A percentile compares a stretch with the other conserved stretches of the same genome.
These are phyloP conservation scores for Crematogaster levior DNA, from an alignment of 2,888 invertebrate genomes.

Conservation along the genomic window DNA sequence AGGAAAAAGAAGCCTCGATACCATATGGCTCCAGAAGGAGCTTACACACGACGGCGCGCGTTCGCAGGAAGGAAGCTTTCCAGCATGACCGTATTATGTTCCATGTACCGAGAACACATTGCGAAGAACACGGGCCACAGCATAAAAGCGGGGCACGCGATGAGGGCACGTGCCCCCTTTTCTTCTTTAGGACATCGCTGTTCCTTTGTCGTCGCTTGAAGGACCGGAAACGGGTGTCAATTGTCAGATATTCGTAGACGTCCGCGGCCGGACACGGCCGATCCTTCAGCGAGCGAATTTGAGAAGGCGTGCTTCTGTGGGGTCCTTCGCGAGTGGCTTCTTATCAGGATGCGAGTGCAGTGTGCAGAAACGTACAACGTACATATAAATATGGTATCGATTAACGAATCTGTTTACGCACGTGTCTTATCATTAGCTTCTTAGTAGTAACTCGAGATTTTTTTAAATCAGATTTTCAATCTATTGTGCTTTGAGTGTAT, in stretches of 20 bases:
- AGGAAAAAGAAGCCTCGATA: conserved; percentile 66
- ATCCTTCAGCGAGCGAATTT: conserved; percentile 52
- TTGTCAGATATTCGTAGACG: conserved; percentile 73
- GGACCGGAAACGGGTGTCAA: conserved; percentile 79
- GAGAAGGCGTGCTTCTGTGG: conserved; percentile 62
- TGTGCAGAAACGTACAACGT: background rate
- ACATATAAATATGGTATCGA: conserved; percentile 16
- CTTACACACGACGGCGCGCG: conserved; percentile 39
- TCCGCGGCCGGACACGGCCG: conserved; percentile 58
- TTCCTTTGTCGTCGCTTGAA: conserved; percentile 59
- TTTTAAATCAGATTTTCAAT: background rate
- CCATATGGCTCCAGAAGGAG: conserved; percentile 72
- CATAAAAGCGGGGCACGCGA: conserved; percentile 73
- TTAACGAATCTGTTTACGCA: background rate
- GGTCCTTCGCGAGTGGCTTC: conserved; percentile 63
- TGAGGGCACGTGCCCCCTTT: conserved; percentile 78
- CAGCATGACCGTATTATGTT: conserved; percentile 78
- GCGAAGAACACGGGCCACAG: conserved; percentile 61
- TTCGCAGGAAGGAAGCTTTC: conserved; percentile 78
- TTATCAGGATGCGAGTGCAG: conserved; percentile 29
- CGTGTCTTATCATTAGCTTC: conserved; percentile 18
- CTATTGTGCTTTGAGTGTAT: background rate
- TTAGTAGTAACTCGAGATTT: background rate
- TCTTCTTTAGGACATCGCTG: conserved; percentile 56
- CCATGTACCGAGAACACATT: conserved; percentile 72